Base-by-base conservation (phyloP, 2,113 vertebrate genomes). In the Alaudala cheleensis region DNA sequence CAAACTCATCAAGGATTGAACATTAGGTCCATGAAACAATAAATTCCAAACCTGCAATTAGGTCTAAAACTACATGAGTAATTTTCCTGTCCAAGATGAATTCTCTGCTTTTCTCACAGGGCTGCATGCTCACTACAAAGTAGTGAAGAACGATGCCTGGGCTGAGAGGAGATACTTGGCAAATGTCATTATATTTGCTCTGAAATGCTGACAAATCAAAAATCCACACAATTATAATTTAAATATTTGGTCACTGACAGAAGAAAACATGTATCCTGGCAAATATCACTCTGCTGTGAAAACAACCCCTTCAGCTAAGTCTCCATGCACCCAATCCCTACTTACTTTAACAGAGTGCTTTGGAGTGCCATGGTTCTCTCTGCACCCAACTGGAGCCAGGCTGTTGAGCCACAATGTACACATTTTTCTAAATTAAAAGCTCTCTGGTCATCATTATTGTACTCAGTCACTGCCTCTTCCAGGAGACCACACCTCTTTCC, bases 171-270 rank as follows among this genome's bases (percentile, higher is more conserved):
- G 5, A 73, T 42, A 31, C 26, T 6, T 58, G 70, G 61, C 49
- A 92, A 89, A 87, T 51, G 21, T 9, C 39, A 28, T 62, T 67
- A 12, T 18, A 62, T 54, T 13, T 26, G 8, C 15, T 34, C 50
- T 90, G 78, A 92, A 94, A 90, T 80, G 39, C 29, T 85, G 73
- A 76, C 23, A 69, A 71, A 91, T 80, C 62, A 91, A 50, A 89
- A 92, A 65, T 42, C 7, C 3, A 72, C 29, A 54, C n/a, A 86
- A 73, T 70, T 69, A 47, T 70, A 19, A 86, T 61, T 85, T 80
- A 73, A 85, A 86, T 91, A 82, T 78, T 93, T 91, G 44, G 22
- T 71, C 53, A 40, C 28, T 66, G 45, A 29, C n/a, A 60, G 39
- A 64, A 83, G 19, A 74, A 76, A 67, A 67, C 16, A 20, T 21